Conservation (phyloP, 2,888 invertebrate species). For the Melitaea athalia region DNA sequence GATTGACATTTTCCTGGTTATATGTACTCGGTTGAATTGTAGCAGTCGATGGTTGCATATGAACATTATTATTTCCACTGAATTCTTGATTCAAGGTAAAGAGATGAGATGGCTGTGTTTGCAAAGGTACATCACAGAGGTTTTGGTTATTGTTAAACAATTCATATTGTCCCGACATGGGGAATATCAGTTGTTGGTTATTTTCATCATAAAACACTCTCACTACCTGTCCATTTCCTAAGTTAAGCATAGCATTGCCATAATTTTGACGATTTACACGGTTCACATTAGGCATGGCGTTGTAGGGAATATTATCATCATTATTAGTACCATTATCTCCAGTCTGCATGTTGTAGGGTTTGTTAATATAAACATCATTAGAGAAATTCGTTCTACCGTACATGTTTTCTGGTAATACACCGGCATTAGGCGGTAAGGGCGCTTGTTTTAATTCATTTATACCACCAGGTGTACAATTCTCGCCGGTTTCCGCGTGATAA, state of each 20-base stretch:
- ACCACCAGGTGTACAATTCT: conserved; percentile 64
- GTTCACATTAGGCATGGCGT: conserved; percentile 55
- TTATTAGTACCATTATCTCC: conserved; percentile 58
- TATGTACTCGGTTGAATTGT: conserved; percentile 53
- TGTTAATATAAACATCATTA: conserved; percentile 71
- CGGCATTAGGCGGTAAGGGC: conserved; percentile 55
- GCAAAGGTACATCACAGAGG: conserved; percentile 63
- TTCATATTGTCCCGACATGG: conserved; percentile 75
- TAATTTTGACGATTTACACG: conserved; percentile 65
- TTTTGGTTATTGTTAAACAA: conserved; percentile 71
- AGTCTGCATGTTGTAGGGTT: conserved; percentile 63
- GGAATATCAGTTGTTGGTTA: conserved; percentile 74
- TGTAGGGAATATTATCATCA: conserved; percentile 64
- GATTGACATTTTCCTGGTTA: conserved; percentile 56
- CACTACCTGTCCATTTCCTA: conserved; percentile 74
- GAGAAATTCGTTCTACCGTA: conserved; percentile 62
- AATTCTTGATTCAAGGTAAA: conserved; percentile 73
- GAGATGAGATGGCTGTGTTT: conserved; percentile 59
- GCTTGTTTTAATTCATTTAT: conserved; percentile 64
- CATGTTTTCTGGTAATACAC: conserved; percentile 63
- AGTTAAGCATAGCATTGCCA: conserved; percentile 73
- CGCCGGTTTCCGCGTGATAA: conserved; percentile 67
- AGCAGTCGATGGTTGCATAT: conserved; percentile 52
- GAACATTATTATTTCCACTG: conserved; percentile 56
- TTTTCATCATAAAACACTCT: conserved; percentile 75